Base-by-base conservation (phyloP, 2,888 invertebrate species). In the Pachydiplax longipennis region DNA sequence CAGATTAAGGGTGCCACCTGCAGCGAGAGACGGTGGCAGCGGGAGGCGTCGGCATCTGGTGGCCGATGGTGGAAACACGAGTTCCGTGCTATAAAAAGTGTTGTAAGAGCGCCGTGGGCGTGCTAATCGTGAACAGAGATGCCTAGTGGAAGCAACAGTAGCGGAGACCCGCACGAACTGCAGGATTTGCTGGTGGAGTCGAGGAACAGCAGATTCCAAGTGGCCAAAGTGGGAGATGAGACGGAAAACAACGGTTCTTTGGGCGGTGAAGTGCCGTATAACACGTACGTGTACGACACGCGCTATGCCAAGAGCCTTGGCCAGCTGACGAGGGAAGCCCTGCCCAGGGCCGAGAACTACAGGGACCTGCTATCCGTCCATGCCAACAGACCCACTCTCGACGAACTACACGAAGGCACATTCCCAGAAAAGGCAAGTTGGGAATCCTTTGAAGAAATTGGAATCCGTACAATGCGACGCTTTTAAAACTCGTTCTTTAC, bases 321-420 rank as follows among this genome's bases (percentile, higher is more conserved):
- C 4, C 93, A 93, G 91, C 92, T 94, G 91, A 94, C 94, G 0
- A 92, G 94, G 58, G 95, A 95, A 92, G 94, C 94, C 6, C 92
- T 95, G 10, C 95, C 95, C 0, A 93, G 94, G 80, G 92, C 93
- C 83, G 94, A 94, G 91, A 94, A 94, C 91, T 95, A 95, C 92
- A 92, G 94, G 73, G 94, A 94, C 92, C 92, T 93, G 65, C 91
- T 93, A 90, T 93, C 94, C 22, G 92, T 93, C 91, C 92, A 92
- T 90, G 92, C 92, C 44, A 92, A 92, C 90, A 92, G 94, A 22
- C 94, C 94, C 0, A 93, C 94, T 8, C 92, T 94, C 10, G 94
- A 94, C 58, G 93, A 94, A 35, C 93, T 94, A 0, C 93, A 93
- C 83, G 92, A 93, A 91, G 92, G 92, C 6, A 92, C 92, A 44